A percentile compares a stretch with the other conserved stretches of the same genome.
Evolutionary conservation across 2,888 invertebrate genomes (phyloP).

Genomic region (Drosophila sordidapex): DNA sequence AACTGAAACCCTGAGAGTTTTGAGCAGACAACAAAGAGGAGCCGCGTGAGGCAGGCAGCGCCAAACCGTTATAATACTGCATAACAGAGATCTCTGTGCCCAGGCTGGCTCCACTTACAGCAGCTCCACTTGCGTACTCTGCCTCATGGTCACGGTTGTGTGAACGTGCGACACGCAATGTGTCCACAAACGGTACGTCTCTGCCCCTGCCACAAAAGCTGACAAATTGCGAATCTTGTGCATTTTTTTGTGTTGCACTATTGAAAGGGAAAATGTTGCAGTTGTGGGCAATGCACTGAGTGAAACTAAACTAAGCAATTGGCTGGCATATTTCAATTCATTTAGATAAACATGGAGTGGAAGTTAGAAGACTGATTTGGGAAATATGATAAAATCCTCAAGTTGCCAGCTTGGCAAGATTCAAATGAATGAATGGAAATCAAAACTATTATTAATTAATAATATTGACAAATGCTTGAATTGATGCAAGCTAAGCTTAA

Average conservation of each 20-base stretch:
- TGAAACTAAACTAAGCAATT: conserved; percentile 10
- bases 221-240: conserved; percentile 17
- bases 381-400: not conserved
- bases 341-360: too few species aligned
- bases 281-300: conserved; percentile 29
- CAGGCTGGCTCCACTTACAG: conserved; percentile 1
- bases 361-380: not conserved
- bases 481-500: not conserved
- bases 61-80: conserved; percentile 26
- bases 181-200: conserved; percentile 1
- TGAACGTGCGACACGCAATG: conserved; percentile 63
- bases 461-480: not conserved
- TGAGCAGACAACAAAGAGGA: conserved; percentile 42
- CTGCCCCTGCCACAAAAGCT: conserved; percentile 24
- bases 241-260: conserved; percentile 10
- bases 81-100: conserved; percentile 8
- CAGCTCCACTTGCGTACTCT: conserved; percentile 2
- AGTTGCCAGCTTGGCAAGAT: not conserved
- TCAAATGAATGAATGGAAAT: fast-evolving
- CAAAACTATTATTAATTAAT: not conserved
- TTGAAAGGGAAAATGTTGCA: conserved; percentile 51
- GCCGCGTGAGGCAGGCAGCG: conserved; percentile 21
- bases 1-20: conserved; percentile 64
- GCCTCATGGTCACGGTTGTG: conserved; percentile 49
- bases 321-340: not conserved